Base-by-base conservation (phyloP, 23 tunicate species). In the Ciona savignyi region DNA sequence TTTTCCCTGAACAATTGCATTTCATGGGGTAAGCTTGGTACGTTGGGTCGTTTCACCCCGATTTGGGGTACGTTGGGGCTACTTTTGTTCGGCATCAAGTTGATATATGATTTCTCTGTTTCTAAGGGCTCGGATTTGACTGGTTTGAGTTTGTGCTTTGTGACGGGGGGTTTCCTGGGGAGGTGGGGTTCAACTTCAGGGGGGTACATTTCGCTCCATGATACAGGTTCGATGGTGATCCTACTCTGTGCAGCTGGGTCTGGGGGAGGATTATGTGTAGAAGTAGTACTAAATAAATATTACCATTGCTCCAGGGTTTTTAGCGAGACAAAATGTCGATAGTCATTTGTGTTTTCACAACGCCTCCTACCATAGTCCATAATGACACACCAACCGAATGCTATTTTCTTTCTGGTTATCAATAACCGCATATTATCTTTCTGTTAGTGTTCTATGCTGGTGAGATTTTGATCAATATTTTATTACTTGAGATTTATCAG, bases 181-280 rank as follows among this genome's bases (percentile, higher is more conserved):
- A 21, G 15, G 1, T 30, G 34, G 1, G 23, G 25, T 3, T 30
- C 24, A 1, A 29, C 27, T 2, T 49, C 70, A 42, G 22, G 29
- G 29, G 75, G 20, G 20, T 68, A 60, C 1, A 82, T 30, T 25
- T 82, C 87, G 28, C 74, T 68, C 87, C 80, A 82, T 23, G 87
- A 66, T 1, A 82, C 35, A 1, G 87, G 87, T 62, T 82, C 87
- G 65, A 82, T 74, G 25, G 78, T 81, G 69, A 6, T 65, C 9
- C 24, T n/a, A 6, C 69, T n/a, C 24, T 65, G 69, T 49, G 61
- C 61, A 11, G 20, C 20, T 49, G 20, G 25, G 74, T 4, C n/a
- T n/a, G n/a, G n/a, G n/a, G n/a, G n/a, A n/a, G n/a, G n/a, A n/a
- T n/a, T n/a, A n/a, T n/a, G n/a, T n/a, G n/a, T n/a, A n/a, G n/a